Evolutionary conservation across 2,113 vertebrate species (phyloP), one percentile per base, ranked within the genome.

Genomic region (Numida meleagris): DNA sequence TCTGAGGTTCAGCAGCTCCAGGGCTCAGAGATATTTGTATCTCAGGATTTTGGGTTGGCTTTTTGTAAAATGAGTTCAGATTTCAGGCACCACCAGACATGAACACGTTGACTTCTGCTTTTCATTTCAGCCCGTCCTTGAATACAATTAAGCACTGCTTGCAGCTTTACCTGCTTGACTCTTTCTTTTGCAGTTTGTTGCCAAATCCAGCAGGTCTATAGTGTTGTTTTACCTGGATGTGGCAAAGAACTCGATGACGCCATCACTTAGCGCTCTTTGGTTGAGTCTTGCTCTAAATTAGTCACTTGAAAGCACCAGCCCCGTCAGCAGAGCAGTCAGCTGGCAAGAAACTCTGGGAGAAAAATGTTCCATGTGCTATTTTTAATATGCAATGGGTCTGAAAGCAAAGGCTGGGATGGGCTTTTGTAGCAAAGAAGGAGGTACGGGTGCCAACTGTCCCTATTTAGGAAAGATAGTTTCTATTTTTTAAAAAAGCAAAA

Each of bases 331-430:
- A 89, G 94, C 71, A 23, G 68, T 94, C 88, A 82, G 91, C 88
- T 97, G 97, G 95, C 95, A 96, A 92, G 90, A 89, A 93, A 84
- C 82, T 94, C 93, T 73, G 88, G 95, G 96, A 96, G 93, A 96
- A 95, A 96, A 96, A 95, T 96, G 95, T 97, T 97, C 90, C 97
- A 93, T 95, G 76, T 14, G 95, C 93, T 95, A 94, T 96, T 96
- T 96, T 94, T 96, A 89, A 86, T 91, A 29, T 4, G 34, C 88
- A 95, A 93, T 81, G 79, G 93, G 82, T 89, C 90, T 23, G 91
- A 81, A 94, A 94, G 94, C 93, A 84, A 90, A 78, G 78, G 25
- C 84, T 92, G 94, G 84, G 95, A 95, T 88, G 62, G 82, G 81
- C 58, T 95, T 95, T 51, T 71, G 65, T 71, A 92, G 95, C 91